Conservation (phyloP, 2,113 vertebrate genomes). For the Centropristis striata region DNA sequence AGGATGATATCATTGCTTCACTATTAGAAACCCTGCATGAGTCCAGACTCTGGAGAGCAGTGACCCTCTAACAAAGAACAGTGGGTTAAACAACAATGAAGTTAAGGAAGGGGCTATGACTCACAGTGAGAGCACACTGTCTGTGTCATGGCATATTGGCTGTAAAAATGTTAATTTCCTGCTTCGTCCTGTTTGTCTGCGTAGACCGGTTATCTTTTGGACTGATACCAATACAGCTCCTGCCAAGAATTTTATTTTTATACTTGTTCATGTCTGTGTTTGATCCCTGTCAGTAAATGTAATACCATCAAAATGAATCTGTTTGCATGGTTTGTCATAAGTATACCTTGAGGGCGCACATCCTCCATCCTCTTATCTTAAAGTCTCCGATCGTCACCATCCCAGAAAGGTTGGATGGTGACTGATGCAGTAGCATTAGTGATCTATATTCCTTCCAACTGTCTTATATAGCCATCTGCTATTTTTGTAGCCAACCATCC, state of each 20-base stretch:
- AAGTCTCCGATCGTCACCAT: not conserved
- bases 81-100: not conserved
- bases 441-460: not conserved
- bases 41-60: too few relatives aligned
- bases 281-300: not conserved
- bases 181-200: not conserved
- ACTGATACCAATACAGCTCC: conserved; percentile 4
- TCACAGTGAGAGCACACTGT: not conserved
- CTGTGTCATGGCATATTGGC: not conserved
- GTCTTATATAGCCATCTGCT: too few relatives aligned
- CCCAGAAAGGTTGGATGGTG: not conserved
- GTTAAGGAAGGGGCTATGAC: not conserved
- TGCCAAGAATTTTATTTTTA: conserved; percentile 1
- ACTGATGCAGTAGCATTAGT: not conserved
- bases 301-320: not conserved
- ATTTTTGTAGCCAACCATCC: too few relatives aligned
- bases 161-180: conserved; percentile 32
- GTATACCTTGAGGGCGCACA: not conserved
- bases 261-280: not conserved
- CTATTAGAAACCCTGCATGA: too few relatives aligned
- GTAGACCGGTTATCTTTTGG: conserved; percentile 22
- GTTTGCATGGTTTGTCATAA: not conserved
- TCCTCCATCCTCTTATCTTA: conserved; percentile 13
- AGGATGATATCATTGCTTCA: conserved; percentile 2
- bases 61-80: too few relatives aligned